Evolutionary conservation across 2,888 invertebrate species (phyloP), one percentile per base, ranked within the genome.

Genomic region (Minunthozetes semirufus): DNA sequence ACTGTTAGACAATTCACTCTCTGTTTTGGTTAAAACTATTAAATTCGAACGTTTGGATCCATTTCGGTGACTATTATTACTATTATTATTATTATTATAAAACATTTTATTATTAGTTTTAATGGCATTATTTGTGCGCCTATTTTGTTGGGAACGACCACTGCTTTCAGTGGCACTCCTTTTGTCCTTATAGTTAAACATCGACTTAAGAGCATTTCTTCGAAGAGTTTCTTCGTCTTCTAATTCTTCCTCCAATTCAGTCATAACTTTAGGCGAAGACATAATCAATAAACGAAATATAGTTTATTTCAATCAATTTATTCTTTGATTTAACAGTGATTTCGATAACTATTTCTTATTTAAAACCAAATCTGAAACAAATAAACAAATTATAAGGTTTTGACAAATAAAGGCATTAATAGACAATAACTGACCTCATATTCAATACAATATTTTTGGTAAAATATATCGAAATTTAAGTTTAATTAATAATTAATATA

Each of bases 81-180:
- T 17, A 59, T 29, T n/a, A n/a, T n/a, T n/a, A n/a, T n/a, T n/a
- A 25, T 46, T 48, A 5, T 70, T 17, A 59, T 29, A 59, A 59
- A 8, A 6, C 25, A 29, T 59, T 17, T 70, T 46, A 15, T 13
- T 19, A 17, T 66, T 33, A 48, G 48, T 48, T 48, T 48, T 33
- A 29, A 27, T 61, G 19, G 29, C 22, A 61, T 17, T 70, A 48
- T 46, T 70, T 70, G 70, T 70, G 70, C 48, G 48, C 15, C 3
- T 46, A 15, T 25, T 70, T 17, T 70, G 22, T 15, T 19, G 46
- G 0, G 17, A 48, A 46, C 17, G 33, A 42, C 22, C 33, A 46
- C 22, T 68, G n/a, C 13, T 46, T 42, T 42, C 27, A 48, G 19
- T 70, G 13, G 17, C 46, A 70, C 3, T 46, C 22, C 2, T 15